A percentile compares a stretch with the other conserved stretches of the same genome.
phyloP scores from a whole-genome alignment of 2,888 invertebrate genomes.

The Netelia inedita region DNA sequence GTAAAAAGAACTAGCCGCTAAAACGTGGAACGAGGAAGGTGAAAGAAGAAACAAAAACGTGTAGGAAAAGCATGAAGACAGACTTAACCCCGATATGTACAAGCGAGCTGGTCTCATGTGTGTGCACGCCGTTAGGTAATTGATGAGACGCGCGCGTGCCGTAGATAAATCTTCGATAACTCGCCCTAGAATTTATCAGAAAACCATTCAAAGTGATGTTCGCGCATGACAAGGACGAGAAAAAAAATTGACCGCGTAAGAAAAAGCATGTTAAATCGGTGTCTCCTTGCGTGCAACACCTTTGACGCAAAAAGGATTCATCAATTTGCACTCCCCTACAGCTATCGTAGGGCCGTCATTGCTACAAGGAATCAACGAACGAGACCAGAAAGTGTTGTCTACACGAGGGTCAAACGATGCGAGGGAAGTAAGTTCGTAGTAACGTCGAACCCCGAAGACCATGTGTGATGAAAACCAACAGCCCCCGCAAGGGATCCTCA shows the following conservation, averaged over 20 bases:
- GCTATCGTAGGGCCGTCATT: too few species aligned
- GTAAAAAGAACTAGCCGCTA: neutral
- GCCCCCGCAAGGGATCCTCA: conserved; percentile 77
- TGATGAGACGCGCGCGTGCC: conserved; percentile 59
- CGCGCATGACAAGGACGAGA: neutral
- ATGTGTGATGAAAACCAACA: conserved; percentile 65
- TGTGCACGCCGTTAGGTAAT: conserved; percentile 33
- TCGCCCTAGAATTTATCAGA: neutral
- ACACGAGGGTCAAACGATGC: conserved; percentile 47
- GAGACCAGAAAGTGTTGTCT: conserved; percentile 40
- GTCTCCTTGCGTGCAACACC: too few species aligned
- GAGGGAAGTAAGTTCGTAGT: conserved; percentile 21
- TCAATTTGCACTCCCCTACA: too few species aligned
- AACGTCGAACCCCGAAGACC: neutral
- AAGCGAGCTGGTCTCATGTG: neutral
- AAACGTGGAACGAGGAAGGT: neutral
- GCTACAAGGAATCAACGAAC: conserved; percentile 4
- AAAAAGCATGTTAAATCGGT: too few species aligned
- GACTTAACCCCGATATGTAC: conserved; percentile 36
- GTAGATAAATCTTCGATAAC: conserved; percentile 62
- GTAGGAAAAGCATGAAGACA: conserved; percentile 5
- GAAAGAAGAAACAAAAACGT: neutral
- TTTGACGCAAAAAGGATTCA: too few species aligned
- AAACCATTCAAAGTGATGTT: conserved; percentile 1
- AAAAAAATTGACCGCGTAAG: too few species aligned